Percentiles rank a stretch among this genome's conserved stretches.
Conservation (phyloP, 2,113 vertebrate species). For the Morone saxatilis region DNA sequence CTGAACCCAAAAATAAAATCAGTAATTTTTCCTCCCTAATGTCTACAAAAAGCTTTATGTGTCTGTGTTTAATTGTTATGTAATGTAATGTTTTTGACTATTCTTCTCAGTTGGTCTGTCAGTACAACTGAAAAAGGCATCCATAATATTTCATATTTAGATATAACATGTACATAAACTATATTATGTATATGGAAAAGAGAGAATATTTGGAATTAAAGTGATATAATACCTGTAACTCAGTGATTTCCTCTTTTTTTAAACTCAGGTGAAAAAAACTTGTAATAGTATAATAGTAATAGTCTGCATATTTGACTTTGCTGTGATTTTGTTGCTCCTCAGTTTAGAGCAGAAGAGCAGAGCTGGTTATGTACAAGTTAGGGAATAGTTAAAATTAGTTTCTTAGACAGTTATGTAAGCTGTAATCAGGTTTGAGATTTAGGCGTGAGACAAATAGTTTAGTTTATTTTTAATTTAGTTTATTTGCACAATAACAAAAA, state of each 20-base stretch:
- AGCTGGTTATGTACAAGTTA: no score
- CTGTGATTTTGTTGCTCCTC: neutral
- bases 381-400: no score
- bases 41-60: neutral
- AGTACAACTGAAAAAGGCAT: no score
- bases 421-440: no score
- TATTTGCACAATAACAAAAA: no score
- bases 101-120: neutral
- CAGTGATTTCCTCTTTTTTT: neutral
- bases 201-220: neutral
- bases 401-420: no score
- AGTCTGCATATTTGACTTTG: no score
- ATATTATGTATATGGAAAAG: neutral
- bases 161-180: neutral
- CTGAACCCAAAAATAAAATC: constrained; percentile 16
- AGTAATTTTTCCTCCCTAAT: neutral
- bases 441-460: no score
- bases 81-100: neutral
- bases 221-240: neutral
- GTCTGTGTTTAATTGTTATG: neutral
- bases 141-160: neutral
- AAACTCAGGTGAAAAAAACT: neutral
- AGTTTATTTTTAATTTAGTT: no score
- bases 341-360: neutral
- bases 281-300: no score